Percentiles rank a stretch among this genome's conserved stretches.
Evolutionary conservation across 2,888 invertebrate genomes (phyloP).

Genomic region (Hedya salicella): DNA sequence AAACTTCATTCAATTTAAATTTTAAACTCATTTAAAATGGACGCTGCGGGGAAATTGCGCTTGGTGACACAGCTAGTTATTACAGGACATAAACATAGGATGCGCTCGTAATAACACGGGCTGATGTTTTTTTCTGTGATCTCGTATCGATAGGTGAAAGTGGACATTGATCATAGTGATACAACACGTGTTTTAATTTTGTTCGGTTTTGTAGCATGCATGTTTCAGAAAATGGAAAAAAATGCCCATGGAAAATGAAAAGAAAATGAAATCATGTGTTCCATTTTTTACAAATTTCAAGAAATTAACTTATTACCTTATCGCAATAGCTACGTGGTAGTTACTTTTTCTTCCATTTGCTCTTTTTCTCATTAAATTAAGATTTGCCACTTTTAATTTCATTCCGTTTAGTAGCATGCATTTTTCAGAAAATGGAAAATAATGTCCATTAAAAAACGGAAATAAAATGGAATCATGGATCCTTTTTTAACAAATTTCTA

Average conservation of each 20-base stretch:
- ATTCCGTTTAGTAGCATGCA: not conserved
- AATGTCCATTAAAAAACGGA: no score
- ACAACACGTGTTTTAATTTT: not conserved
- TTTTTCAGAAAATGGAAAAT: no score
- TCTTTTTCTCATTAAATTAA: no score
- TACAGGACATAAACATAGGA: conserved; percentile 31
- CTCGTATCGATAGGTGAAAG: conserved; percentile 29
- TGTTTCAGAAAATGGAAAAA: no score
- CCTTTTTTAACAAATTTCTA: no score
- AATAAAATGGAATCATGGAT: no score
- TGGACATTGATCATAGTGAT: conserved; percentile 23
- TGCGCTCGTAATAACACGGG: conserved; percentile 31
- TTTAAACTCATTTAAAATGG: conserved; percentile 21
- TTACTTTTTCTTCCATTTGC: no score
- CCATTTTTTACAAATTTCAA: no score
- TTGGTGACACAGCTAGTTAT: conserved; percentile 31
- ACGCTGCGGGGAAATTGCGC: conserved; percentile 7
- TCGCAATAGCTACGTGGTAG: no score
- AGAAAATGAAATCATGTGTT: no score
- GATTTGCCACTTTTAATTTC: not conserved
- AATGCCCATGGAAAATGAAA: no score
- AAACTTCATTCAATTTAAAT: not conserved
- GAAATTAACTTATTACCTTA: no score
- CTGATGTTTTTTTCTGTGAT: conserved; percentile 30
- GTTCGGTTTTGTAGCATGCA: not conserved